A percentile compares a stretch with the other conserved stretches of the same genome.
Evolutionary conservation across 2,113 vertebrate species (phyloP).

Genomic region (Ptychochromis oligacanthus): DNA sequence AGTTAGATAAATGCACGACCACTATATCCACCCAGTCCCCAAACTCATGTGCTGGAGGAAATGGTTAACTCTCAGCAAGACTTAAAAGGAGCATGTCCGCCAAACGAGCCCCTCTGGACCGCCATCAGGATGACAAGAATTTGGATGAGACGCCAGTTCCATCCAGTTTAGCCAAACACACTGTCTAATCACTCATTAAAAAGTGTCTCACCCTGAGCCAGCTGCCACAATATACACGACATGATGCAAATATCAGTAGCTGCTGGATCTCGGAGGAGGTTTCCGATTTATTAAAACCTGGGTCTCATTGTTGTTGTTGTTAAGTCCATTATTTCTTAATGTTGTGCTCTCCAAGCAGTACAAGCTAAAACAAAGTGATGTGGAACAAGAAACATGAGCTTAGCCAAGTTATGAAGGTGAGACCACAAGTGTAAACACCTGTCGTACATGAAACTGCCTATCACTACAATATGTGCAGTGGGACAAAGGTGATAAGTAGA

Average conservation of each 20-base stretch:
- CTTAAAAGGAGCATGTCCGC: background rate
- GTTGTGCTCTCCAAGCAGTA: background rate
- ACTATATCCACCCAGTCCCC: background rate
- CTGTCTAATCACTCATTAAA: conserved; percentile 9
- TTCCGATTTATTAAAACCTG: background rate
- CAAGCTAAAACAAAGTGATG: background rate
- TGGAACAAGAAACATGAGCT: background rate
- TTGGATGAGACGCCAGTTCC: conserved; percentile 16
- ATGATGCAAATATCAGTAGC: background rate
- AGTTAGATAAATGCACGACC: background rate
- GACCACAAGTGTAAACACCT: background rate
- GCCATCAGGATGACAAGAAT: conserved; percentile 19
- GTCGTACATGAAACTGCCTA: background rate
- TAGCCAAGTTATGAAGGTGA: background rate
- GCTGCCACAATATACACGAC: background rate
- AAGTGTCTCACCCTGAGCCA: background rate
- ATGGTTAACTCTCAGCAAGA: background rate
- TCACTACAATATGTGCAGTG: rapidly evolving
- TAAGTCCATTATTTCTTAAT: background rate
- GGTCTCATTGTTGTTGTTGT: background rate
- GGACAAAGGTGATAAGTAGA: background rate
- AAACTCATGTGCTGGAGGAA: background rate
- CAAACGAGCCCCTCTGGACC: conserved; percentile 36
- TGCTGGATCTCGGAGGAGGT: background rate
- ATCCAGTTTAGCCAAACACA: background rate